These are phyloP conservation scores for Hippasteria phrygiana DNA, from an alignment of 53 echinoderm and acorn worm species.

Conservation along the genomic window DNA sequence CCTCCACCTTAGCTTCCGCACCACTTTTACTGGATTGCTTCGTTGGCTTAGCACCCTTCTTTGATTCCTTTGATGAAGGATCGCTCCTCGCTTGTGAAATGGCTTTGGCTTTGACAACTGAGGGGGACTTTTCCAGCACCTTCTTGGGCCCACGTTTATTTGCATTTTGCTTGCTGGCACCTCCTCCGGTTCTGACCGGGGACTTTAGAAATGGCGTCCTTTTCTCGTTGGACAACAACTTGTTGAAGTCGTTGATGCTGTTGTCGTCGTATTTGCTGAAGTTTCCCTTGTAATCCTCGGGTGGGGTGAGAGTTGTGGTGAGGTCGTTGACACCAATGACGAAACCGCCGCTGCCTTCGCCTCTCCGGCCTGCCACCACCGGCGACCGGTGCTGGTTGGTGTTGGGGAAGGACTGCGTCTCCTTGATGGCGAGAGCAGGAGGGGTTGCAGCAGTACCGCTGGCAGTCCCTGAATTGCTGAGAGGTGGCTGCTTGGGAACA, in stretches of 20 bases:
- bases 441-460: constrained; percentile 15
- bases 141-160: constrained; percentile 48
- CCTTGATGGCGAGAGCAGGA: constrained; percentile 22
- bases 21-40: constrained; percentile 58
- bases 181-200: constrained; percentile 46
- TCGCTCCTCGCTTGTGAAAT: constrained; percentile 31
- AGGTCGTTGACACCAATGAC: constrained; percentile 36
- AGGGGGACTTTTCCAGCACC: constrained; percentile 23
- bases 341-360: constrained; percentile 43
- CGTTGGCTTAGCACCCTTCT: constrained; percentile 50
- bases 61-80: constrained; percentile 14
- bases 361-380: constrained; percentile 21
- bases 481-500: constrained; percentile 39
- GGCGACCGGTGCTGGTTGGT: constrained; percentile 38
- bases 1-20: constrained; percentile 24
- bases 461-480: constrained; percentile 18
- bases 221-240: constrained; percentile 28
- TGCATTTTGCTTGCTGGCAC: constrained; percentile 32
- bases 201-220: constrained; percentile 56
- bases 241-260: constrained; percentile 52
- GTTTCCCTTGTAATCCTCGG: constrained; percentile 39
- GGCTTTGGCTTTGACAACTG: constrained; percentile 36
- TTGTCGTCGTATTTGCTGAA: constrained; percentile 57
- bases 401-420: constrained; percentile 45
- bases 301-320: constrained; percentile 27